Evolutionary conservation across 2,888 invertebrate species (phyloP).

Genomic region (Byasa hedistus): DNA sequence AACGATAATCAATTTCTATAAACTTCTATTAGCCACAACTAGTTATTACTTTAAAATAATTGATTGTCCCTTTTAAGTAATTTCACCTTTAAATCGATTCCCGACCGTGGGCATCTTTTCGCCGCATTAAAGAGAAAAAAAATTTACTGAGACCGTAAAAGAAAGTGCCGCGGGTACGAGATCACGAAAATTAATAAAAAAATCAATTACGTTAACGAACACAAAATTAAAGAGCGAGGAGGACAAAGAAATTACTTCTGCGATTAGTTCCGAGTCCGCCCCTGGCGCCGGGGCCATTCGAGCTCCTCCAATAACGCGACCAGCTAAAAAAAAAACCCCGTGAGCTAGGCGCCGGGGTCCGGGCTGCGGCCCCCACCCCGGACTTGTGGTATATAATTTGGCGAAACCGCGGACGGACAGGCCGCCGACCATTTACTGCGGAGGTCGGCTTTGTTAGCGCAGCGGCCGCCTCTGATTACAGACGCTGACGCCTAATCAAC

Average conservation of each 20-base stretch:
- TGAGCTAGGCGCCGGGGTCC: constrained; percentile 73
- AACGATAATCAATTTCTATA: too few relatives aligned
- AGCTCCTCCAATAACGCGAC: constrained; percentile 64
- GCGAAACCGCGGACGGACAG: constrained; percentile 57
- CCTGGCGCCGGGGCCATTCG: constrained; percentile 39
- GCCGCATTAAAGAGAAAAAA: too few relatives aligned
- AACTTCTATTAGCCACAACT: too few relatives aligned
- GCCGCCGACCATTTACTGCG: constrained; percentile 48
- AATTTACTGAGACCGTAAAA: too few relatives aligned
- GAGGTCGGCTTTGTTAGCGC: constrained; percentile 19
- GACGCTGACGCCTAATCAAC: constrained; percentile 20
- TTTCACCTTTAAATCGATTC: too few relatives aligned
- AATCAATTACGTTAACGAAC: constrained; percentile 15
- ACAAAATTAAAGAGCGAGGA: constrained; percentile 13
- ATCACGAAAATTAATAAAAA: constrained; percentile 1
- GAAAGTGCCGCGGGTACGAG: too few relatives aligned
- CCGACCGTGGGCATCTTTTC: too few relatives aligned
- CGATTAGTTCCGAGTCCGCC: constrained; percentile 40
- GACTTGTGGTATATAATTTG: constrained; percentile 71
- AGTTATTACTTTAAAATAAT: too few relatives aligned
- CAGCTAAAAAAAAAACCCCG: constrained; percentile 37
- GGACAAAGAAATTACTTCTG: constrained; percentile 25
- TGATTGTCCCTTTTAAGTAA: too few relatives aligned
- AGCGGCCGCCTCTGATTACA: constrained; percentile 24
- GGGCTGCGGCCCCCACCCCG: constrained; percentile 53